Evolutionary conservation across 2,797 vertebrate species (phyloP), one percentile per base, ranked within the genome.

Genomic region (Macropus fuliginosus): DNA sequence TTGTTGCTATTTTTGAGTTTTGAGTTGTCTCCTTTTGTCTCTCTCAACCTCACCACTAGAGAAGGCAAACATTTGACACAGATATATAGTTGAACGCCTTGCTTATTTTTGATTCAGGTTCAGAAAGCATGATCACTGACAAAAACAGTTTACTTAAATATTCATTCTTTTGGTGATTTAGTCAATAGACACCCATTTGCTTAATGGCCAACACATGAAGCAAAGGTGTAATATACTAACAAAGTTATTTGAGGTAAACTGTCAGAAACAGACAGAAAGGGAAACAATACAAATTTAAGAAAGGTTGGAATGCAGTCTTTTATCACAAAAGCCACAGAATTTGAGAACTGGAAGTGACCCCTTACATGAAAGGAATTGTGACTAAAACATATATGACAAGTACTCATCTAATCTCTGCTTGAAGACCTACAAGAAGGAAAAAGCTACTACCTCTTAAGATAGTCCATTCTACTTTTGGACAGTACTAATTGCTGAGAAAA

Each of bases 91-190:
- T 74, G n/a, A 40, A 74, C 9, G 16, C 6, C 8, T 74, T 40
- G n/a, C n/a, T 74, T 74, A 40, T 21, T 74, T 74, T 74, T 74
- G 16, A 74, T 74, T 40, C n/a, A 21, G n/a, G 21, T 93, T 50
- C 50, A 97, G 93, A 50, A 66, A 93, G 57, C 92, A 96, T 95
- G 93, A 96, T 50, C 92, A 66, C n/a, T 91, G 92, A 91, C 46
- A 92, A 94, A 56, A 94, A 95, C 1, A 94, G 96, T 93, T 1
- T 97, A 91, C 92, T 93, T 91, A 57, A 59, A 95, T 96, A 97
- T 90, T 95, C 52, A 95, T 96, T 9, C 91, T 98, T 98, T 97
- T 92, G 94, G 74, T n/a, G n/a, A 74, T 40, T 40, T n/a, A 74
- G 1, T 66, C 16, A 40, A 74, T 40, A 40, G 66, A 18, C 5